Conservation (phyloP, 2,113 vertebrate species). For the Riparia riparia region DNA sequence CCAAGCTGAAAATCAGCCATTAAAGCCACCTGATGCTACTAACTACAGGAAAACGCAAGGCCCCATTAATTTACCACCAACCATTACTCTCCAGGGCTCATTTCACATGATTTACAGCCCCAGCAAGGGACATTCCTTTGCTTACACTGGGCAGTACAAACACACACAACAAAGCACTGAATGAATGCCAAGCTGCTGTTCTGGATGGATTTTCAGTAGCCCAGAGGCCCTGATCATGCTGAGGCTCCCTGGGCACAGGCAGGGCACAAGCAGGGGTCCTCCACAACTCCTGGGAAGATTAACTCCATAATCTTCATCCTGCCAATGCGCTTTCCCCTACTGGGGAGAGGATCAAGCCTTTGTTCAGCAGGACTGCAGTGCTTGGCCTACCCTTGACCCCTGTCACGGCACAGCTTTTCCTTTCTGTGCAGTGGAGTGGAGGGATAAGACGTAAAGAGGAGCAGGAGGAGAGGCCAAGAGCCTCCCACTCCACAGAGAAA, state of each 20-base stretch:
- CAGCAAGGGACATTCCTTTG: not conserved
- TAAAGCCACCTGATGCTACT: not conserved
- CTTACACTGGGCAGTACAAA: not conserved
- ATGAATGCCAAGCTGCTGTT: not conserved
- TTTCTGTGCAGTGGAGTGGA: not conserved
- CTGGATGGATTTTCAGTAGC: not conserved
- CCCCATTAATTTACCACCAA: not conserved
- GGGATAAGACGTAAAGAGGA: not conserved
- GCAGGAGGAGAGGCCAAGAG: not conserved
- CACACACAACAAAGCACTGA: accelerated
- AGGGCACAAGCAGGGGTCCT: not conserved
- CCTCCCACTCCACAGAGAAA: not conserved
- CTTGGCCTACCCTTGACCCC: not conserved
- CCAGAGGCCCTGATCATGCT: not conserved
- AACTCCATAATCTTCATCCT: conserved; percentile 14
- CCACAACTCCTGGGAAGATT: not conserved
- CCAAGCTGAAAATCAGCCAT: not conserved
- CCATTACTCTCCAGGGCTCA: not conserved
- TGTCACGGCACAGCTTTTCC: not conserved
- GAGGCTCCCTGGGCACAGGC: not conserved
- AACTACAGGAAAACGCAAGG: not conserved
- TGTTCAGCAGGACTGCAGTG: not conserved
- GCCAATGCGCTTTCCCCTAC: not conserved
- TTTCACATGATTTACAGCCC: not conserved
- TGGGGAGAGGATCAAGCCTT: not conserved